Evolutionary conservation across 2,888 invertebrate genomes (phyloP), one percentile per base, ranked within the genome.

Genomic region (Cylloceria caligata): DNA sequence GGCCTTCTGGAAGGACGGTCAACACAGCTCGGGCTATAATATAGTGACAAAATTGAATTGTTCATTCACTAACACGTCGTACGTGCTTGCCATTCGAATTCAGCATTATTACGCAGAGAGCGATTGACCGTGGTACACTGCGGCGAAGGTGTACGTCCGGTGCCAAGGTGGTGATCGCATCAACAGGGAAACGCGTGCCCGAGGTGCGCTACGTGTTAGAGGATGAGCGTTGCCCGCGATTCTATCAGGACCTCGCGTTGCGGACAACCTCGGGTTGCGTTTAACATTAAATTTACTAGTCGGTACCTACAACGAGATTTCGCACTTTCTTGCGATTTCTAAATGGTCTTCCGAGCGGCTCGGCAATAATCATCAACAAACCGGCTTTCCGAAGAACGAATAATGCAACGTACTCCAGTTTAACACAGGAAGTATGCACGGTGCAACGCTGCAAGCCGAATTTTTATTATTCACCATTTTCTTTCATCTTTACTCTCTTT

Each of bases 281-380:
- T 69, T 4, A 6, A 52, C 60, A 13, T 39, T 19, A 30, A 6
- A 60, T 34, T 30, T 47, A 3, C 27, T 4, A 24, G 2, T 57
- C 5, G 36, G 16, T 57, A 39, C 24, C 49, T 47, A 47, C 65
- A 55, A 75, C 67, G 69, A 67, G 85, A 84, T 82, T 84, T 85
- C 82, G 86, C 85, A 87, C 87, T 88, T 88, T 87, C 87, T 83
- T 87, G 77, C 85, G 86, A 88, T 88, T 88, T 88, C 87, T 88
- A 88, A 88, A 88, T 83, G 85, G 83, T 88, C 86, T 87, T 87
- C 86, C 86, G 83, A 86, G 82, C 81, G 36, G 27, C 42, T 75
- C 67, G 68, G 67, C 78, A 83, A 74, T 73, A 64, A 80, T 80
- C 71, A 81, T 74, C 19, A 71, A 47, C 68, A 49, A 67, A 21